phyloP scores from a whole-genome alignment of 2,113 vertebrate species.

The Eclectus roratus region DNA sequence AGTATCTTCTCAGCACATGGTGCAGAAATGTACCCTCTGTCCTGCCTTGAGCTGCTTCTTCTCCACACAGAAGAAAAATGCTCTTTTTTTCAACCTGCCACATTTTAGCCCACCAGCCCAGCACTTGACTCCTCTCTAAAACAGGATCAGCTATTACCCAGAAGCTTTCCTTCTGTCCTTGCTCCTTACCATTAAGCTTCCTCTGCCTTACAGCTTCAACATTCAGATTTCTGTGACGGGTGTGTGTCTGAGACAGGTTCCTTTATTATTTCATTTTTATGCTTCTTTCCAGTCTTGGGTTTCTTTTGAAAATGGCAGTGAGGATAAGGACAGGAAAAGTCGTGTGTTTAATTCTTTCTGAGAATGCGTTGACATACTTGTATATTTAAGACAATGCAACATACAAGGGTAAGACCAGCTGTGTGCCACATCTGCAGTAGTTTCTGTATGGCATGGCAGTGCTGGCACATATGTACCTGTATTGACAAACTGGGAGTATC shows the following conservation, averaged over 20 bases:
- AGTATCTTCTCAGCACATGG: not conserved
- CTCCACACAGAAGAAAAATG: not conserved
- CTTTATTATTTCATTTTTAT: not conserved
- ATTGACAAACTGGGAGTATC: not conserved
- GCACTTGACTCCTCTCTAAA: not conserved
- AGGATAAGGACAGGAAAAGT: not conserved
- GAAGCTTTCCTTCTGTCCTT: not conserved
- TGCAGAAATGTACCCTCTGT: not conserved
- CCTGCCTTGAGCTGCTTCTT: not conserved
- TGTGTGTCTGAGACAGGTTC: accelerated
- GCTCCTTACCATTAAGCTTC: not conserved
- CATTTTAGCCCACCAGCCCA: not conserved
- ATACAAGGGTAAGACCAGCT: not conserved
- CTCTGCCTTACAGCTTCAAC: not conserved
- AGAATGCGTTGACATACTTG: not conserved
- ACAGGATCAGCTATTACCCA: not conserved
- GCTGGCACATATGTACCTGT: accelerated
- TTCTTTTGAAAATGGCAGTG: not conserved
- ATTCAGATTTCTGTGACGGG: not conserved
- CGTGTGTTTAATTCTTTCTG: not conserved
- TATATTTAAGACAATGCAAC: not conserved
- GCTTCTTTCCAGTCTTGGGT: not conserved
- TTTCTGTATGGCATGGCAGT: not conserved
- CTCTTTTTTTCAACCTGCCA: not conserved
- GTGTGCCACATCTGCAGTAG: not conserved